These are phyloP conservation scores for Phaedon cochleariae DNA, from an alignment of 2,888 invertebrate genomes.

Conservation along the genomic window DNA sequence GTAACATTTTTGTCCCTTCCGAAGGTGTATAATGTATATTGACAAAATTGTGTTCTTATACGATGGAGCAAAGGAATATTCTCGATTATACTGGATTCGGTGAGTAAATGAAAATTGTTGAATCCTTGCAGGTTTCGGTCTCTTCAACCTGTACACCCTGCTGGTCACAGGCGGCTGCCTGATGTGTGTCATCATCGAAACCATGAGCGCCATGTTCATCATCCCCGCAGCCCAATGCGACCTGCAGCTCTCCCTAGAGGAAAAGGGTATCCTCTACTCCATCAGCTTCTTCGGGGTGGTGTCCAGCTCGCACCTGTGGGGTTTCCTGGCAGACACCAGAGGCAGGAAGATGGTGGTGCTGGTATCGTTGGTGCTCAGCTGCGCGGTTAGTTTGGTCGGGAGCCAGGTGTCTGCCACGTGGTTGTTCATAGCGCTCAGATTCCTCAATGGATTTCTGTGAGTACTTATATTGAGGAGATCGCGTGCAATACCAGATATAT, in stretches of 20 bases:
- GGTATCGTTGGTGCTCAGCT: conserved; percentile 63
- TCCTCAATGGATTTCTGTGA: conserved; percentile 66
- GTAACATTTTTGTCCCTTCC: too few relatives aligned
- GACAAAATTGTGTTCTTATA: too few relatives aligned
- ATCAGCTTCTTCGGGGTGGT: conserved; percentile 72
- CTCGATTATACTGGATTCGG: too few relatives aligned
- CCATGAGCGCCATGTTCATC: conserved; percentile 71
- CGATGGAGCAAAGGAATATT: too few relatives aligned
- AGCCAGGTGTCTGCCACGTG: conserved; percentile 64
- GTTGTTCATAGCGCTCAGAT: conserved; percentile 65
- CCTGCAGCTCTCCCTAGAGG: conserved; percentile 67
- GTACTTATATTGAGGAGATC: conserved; percentile 28
- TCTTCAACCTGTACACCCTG: conserved; percentile 70
- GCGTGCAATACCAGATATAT: background rate
- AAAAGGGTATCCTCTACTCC: conserved; percentile 72
- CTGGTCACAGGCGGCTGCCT: conserved; percentile 70
- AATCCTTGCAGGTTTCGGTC: conserved; percentile 66
- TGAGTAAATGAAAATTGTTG: too few relatives aligned
- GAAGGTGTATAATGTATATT: too few relatives aligned
- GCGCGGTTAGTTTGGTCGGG: conserved; percentile 63
- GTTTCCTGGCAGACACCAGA: conserved; percentile 66
- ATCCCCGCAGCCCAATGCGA: conserved; percentile 76
- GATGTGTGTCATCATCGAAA: conserved; percentile 75
- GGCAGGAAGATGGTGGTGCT: conserved; percentile 65
- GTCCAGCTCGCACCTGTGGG: conserved; percentile 69